Percentiles rank a stretch among this genome's conserved stretches.
These are phyloP conservation scores for Megaceryle maxima DNA, from an alignment of 2,113 vertebrate genomes.

Conservation along the genomic window DNA sequence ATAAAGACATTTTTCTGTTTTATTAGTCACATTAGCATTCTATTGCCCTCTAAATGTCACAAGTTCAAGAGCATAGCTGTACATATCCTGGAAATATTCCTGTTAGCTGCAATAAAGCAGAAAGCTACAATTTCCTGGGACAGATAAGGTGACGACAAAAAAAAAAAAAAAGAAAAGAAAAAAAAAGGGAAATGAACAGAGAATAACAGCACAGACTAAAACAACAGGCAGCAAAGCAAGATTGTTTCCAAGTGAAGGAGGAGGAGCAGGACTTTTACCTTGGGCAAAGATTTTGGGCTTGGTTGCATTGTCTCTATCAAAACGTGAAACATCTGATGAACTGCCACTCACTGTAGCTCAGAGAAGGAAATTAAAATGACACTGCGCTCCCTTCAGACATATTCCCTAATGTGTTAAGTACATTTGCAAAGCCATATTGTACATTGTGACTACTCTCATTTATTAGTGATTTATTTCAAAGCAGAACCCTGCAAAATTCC, in stretches of 20 bases:
- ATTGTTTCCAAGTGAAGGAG: not conserved
- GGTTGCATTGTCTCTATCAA: not conserved
- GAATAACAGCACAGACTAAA: not conserved
- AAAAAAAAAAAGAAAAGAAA: not conserved
- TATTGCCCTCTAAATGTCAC: constrained; percentile 73
- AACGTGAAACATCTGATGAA: not conserved
- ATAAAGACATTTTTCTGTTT: constrained; percentile 63
- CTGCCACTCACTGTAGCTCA: not conserved
- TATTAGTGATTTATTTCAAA: constrained; percentile 17
- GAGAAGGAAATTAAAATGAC: not conserved
- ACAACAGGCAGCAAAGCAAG: not conserved
- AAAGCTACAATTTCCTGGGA: constrained; percentile 37
- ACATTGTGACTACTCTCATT: not conserved
- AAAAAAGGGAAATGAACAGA: not conserved
- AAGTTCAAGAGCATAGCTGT: constrained; percentile 67
- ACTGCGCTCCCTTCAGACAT: not conserved
- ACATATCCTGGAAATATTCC: constrained; percentile 47
- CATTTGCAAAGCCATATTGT: not conserved
- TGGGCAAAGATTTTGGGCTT: not conserved
- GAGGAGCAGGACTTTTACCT: not conserved
- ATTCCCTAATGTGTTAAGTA: not conserved
- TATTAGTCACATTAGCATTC: constrained; percentile 71
- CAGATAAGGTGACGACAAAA: constrained; percentile 11
- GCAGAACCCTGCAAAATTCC: not conserved
- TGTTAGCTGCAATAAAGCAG: constrained; percentile 55